These are phyloP conservation scores for Hapalemur alaotrensis DNA, from an alignment of 2,797 vertebrate species.

Conservation along the genomic window DNA sequence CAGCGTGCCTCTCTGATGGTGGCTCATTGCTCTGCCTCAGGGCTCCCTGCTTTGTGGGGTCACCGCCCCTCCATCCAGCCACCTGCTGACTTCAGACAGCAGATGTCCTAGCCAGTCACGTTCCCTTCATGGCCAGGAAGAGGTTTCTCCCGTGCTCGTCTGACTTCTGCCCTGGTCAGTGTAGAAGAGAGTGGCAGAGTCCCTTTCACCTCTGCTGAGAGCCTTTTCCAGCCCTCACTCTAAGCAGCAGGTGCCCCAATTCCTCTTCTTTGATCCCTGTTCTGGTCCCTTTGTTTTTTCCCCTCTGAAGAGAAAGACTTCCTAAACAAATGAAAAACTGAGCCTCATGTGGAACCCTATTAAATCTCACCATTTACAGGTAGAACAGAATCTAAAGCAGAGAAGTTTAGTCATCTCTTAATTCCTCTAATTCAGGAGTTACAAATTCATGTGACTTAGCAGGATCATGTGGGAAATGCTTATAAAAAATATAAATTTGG, in stretches of 20 bases:
- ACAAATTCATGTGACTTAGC: neutral
- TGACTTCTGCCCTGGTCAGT: neutral
- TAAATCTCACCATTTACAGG: neutral
- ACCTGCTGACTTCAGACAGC: neutral
- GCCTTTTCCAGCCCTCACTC: neutral
- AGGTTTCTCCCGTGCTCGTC: too few relatives aligned
- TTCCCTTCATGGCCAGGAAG: neutral
- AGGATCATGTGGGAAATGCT: neutral
- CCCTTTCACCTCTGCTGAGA: neutral
- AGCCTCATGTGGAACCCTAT: neutral
- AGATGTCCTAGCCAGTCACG: neutral
- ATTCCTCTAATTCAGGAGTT: neutral
- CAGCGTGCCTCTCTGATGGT: rapidly evolving
- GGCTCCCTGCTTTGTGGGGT: neutral
- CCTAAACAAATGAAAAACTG: neutral
- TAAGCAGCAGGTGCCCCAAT: neutral
- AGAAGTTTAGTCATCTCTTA: neutral
- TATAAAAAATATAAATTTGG: neutral
- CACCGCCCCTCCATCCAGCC: neutral
- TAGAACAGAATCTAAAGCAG: neutral
- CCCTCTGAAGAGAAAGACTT: neutral
- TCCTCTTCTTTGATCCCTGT: neutral
- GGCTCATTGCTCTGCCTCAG: neutral
- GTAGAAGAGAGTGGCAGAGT: neutral
- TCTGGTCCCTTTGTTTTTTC: neutral